phyloP scores from a whole-genome alignment of 2,113 vertebrate genomes.

The Empidonax traillii region DNA sequence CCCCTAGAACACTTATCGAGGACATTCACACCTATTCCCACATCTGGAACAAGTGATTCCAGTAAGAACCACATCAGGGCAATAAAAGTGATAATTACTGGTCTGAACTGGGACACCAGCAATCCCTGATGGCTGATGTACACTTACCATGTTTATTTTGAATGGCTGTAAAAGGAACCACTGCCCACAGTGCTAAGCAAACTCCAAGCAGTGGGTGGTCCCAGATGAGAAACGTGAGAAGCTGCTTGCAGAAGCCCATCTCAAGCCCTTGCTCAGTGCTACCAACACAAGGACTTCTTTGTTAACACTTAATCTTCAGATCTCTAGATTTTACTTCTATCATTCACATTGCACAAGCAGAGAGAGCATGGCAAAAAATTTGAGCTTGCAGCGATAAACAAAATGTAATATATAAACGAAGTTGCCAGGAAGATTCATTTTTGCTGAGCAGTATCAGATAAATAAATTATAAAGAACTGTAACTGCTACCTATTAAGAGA shows the following conservation, averaged over 20 bases:
- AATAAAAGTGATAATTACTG: not conserved
- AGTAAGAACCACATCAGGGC: not conserved
- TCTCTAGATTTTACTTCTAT: not conserved
- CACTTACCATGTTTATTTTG: not conserved
- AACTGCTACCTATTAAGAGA: constrained; percentile 66
- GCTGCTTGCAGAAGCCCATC: not conserved
- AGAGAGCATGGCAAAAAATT: not conserved
- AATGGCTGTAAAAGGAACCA: not conserved
- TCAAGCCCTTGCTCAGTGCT: not conserved
- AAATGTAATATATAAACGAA: not conserved
- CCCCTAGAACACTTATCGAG: not conserved
- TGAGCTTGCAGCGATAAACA: not conserved
- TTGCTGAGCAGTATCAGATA: constrained; percentile 30
- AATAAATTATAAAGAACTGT: constrained; percentile 68
- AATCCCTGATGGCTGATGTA: not conserved
- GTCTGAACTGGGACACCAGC: not conserved
- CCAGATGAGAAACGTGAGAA: rapidly evolving
- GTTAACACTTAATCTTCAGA: not conserved
- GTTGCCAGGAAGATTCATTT: constrained; percentile 39
- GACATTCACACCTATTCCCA: not conserved
- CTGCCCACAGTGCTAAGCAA: not conserved
- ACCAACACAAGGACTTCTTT: not conserved
- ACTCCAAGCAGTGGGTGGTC: not conserved
- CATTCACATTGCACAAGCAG: not conserved
- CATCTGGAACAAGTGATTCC: not conserved